Base-by-base conservation (phyloP, 2,797 vertebrate genomes). In the Microcaecilia unicolor region DNA sequence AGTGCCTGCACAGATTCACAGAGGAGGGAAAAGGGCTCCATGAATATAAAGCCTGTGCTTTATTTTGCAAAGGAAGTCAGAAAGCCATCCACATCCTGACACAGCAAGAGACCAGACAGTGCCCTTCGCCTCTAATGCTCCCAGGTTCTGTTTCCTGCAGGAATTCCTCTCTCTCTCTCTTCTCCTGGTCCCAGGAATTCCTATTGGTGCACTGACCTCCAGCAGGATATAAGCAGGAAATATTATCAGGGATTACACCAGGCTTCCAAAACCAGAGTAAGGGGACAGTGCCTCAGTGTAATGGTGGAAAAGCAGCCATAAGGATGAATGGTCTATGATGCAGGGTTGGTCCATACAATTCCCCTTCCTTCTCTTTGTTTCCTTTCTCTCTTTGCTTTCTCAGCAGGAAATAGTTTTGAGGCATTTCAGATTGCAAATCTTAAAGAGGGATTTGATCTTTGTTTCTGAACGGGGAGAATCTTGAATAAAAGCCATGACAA, bases 151-250 rank as follows among this genome's bases (percentile, higher is more conserved):
- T 41, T 69, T 65, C 61, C 61, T 62, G 55, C 29, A 47, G 49
- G 40, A 53, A 55, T 59, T 53, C 34, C 51, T 27, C 50, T 55
- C 58, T 52, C 51, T 27, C 50, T 55, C 58, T 52, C 24, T 30
- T 43, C 41, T 37, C 43, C 36, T 46, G 35, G 43, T 39, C 54
- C 51, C 51, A 48, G 60, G 45, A 63, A 55, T 55, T 63, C 56
- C 51, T 56, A 33, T 39, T 33, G 54, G 52, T 56, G 48, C 31
- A 40, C 51, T 47, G 43, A 25, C 50, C 42, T 34, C 11, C 40
- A 43, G 44, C 45, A 51, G 56, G 51, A 59, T 59, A 59, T 58
- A 63, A 65, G 63, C 65, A 69, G 65, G 65, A 69, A 52, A 45
- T 44, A 28, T 37, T 27, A 25, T 28, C 28, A 13, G 10, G 37